Percentiles rank a stretch among this genome's conserved stretches.
phyloP scores from a whole-genome alignment of 2,888 invertebrate species.

The Clusia tigrina region DNA sequence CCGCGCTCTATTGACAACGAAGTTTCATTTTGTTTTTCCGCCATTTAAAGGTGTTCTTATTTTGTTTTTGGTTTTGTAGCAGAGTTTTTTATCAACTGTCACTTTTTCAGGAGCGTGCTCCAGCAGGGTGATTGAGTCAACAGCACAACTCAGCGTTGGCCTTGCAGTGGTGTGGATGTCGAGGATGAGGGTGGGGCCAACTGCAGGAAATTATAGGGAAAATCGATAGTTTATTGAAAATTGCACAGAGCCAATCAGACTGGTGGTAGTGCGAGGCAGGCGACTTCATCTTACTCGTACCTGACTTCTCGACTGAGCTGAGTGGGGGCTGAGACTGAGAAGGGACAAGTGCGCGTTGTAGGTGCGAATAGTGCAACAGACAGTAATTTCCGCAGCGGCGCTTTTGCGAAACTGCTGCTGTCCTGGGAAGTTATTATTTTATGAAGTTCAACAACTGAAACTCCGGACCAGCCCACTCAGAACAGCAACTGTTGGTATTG shows the following conservation, averaged over 20 bases:
- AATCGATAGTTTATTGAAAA: constrained; percentile 31
- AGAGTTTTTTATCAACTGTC: no score
- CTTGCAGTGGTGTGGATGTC: no score
- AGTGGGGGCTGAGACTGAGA: background rate
- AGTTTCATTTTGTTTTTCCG: constrained; percentile 18
- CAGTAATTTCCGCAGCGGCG: constrained; percentile 25
- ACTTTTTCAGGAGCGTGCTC: background rate
- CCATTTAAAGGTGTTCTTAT: background rate
- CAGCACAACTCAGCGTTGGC: no score
- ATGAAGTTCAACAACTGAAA: no score
- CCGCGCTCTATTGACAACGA: background rate
- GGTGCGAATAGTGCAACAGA: constrained; percentile 27
- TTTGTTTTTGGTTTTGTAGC: background rate
- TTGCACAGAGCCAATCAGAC: background rate
- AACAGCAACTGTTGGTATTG: no score
- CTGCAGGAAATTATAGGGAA: constrained; percentile 20
- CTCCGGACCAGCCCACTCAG: no score
- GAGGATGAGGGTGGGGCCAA: background rate
- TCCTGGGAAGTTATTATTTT: no score
- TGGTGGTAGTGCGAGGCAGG: background rate
- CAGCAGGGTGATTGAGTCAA: background rate
- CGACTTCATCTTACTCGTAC: no score
- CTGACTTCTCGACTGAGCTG: no score
- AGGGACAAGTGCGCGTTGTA: background rate
- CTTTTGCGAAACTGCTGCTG: background rate